These are phyloP conservation scores for Littorina saxatilis DNA, from an alignment of 1,140 invertebrate species.

Conservation along the genomic window DNA sequence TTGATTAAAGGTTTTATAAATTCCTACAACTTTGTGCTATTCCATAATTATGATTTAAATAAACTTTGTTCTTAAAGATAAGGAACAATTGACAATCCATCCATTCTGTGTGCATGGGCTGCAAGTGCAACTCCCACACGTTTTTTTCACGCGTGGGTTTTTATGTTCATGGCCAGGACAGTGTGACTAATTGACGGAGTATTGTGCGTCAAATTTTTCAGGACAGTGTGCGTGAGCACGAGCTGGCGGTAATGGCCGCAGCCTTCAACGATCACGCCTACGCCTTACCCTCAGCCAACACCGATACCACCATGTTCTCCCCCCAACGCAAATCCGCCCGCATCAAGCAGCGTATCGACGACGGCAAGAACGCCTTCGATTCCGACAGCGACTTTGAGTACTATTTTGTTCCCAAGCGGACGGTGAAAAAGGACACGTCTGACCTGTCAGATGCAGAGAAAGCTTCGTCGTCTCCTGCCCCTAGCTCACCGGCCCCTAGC, in stretches of 20 bases:
- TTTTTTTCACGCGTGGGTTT: too few relatives aligned
- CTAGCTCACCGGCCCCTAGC: background rate
- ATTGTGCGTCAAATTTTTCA: too few relatives aligned
- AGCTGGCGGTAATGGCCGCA: slow-evolving; percentile 41
- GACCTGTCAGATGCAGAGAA: slow-evolving; percentile 8
- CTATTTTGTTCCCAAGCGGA: slow-evolving; percentile 30
- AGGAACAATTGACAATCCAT: too few relatives aligned
- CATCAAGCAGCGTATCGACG: slow-evolving; percentile 45
- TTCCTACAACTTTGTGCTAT: too few relatives aligned
- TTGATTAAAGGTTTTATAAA: too few relatives aligned
- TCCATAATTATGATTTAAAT: too few relatives aligned
- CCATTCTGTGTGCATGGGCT: too few relatives aligned
- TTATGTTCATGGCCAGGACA: too few relatives aligned
- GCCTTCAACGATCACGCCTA: slow-evolving; percentile 50
- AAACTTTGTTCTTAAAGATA: too few relatives aligned
- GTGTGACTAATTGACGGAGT: too few relatives aligned
- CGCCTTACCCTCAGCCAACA: slow-evolving; percentile 17
- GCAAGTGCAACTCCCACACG: too few relatives aligned
- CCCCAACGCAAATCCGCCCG: slow-evolving; percentile 49
- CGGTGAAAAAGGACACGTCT: slow-evolving; percentile 13
- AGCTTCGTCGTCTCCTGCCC: background rate
- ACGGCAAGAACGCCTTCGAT: slow-evolving; percentile 34
- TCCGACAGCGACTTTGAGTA: slow-evolving; percentile 51
- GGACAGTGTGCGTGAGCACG: slow-evolving; percentile 41
- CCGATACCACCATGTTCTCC: slow-evolving; percentile 18